These are phyloP conservation scores for Danio jaintianensis DNA, from an alignment of 2,797 vertebrate genomes.

Conservation along the genomic window DNA sequence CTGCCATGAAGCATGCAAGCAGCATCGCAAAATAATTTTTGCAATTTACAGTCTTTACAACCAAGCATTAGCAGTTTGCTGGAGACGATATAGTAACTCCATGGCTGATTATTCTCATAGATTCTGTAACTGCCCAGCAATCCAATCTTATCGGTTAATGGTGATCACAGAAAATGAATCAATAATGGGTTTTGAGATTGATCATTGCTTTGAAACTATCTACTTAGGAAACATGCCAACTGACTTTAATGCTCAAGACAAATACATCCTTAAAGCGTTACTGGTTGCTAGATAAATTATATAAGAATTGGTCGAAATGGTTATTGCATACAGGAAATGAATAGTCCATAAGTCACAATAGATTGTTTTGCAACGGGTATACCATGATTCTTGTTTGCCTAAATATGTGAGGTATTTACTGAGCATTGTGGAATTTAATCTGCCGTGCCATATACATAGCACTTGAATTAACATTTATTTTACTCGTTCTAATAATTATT, in stretches of 20 bases:
- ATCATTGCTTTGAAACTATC: neutral
- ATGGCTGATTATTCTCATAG: neutral
- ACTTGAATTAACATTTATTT: too few species aligned
- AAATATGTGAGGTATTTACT: too few species aligned
- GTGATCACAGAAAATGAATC: neutral
- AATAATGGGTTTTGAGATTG: neutral
- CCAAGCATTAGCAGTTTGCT: too few species aligned
- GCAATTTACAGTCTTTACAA: too few species aligned
- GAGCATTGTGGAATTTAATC: too few species aligned
- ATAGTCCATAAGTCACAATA: too few species aligned
- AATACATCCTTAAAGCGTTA: neutral
- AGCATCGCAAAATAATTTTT: too few species aligned
- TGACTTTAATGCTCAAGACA: neutral
- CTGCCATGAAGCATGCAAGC: too few species aligned
- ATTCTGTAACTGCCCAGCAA: slow-evolving; percentile 2
- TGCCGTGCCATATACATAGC: too few species aligned
- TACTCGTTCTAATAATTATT: too few species aligned
- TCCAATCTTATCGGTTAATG: neutral
- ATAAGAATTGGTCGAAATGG: neutral
- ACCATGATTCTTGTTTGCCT: too few species aligned
- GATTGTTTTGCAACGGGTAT: too few species aligned
- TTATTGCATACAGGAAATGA: neutral
- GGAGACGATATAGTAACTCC: neutral
- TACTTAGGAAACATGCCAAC: slow-evolving; percentile 16
- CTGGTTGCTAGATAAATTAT: neutral